Percentiles rank a stretch among this genome's conserved stretches.
Conservation (phyloP, 2,113 vertebrate species). For the Scophthalmus maximus region DNA sequence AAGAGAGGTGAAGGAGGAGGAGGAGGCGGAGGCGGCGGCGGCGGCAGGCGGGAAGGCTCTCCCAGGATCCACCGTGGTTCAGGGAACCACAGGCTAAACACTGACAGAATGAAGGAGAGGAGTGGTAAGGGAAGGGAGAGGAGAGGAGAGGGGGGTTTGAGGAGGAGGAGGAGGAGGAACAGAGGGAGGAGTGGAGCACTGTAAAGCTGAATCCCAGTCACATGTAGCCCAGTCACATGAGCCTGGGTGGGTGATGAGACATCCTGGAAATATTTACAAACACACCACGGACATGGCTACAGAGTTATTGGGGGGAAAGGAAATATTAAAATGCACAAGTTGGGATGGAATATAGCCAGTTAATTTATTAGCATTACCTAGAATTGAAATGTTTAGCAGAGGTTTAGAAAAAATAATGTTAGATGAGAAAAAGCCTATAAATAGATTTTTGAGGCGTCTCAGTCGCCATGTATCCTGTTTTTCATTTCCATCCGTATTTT, state of each 20-base stretch:
- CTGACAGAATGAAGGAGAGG: slow-evolving; percentile 73
- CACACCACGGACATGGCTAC: slow-evolving; percentile 55
- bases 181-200: slow-evolving; percentile 68
- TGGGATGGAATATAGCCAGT: not conserved
- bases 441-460: slow-evolving; percentile 13
- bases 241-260: slow-evolving; percentile 55
- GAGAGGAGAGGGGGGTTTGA: not conserved
- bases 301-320: slow-evolving; percentile 30
- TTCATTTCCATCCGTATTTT: slow-evolving; percentile 46
- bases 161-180: slow-evolving; percentile 45
- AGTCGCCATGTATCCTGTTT: slow-evolving; percentile 21
- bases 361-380: no score
- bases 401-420: slow-evolving; percentile 44
- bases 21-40: not conserved
- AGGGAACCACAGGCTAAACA: slow-evolving; percentile 72
- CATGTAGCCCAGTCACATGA: slow-evolving; percentile 72
- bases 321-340: slow-evolving; percentile 29
- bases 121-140: slow-evolving; percentile 38
- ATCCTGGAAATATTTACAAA: slow-evolving; percentile 77
- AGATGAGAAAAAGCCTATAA: slow-evolving; percentile 15
- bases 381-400: slow-evolving; percentile 32
- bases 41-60: slow-evolving; percentile 54
- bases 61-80: slow-evolving; percentile 65
- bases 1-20: not conserved
- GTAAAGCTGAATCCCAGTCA: slow-evolving; percentile 64